A percentile compares a stretch with the other conserved stretches of the same genome.
These are phyloP conservation scores for Leptonema lineaticorne DNA, from an alignment of 1,140 invertebrate species.

Conservation along the genomic window DNA sequence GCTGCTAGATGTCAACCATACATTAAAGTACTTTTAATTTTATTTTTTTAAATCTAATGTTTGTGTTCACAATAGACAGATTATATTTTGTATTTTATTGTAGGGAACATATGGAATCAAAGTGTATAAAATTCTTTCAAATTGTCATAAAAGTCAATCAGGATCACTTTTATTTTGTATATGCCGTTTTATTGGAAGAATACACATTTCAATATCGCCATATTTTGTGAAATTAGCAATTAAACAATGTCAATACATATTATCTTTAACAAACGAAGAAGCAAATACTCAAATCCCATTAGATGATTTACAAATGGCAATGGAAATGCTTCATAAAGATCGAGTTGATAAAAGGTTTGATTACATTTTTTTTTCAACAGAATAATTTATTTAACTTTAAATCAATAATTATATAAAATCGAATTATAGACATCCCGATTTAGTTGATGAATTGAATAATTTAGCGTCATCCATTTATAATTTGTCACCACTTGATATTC, in stretches of 20 bases:
- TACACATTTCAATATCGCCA: conserved; percentile 47
- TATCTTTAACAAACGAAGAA: conserved; percentile 43
- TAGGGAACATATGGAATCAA: conserved; percentile 54
- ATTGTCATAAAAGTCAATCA: conserved; percentile 50
- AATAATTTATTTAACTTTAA: background rate
- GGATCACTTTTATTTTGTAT: conserved; percentile 52
- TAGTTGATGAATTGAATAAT: conserved; percentile 49
- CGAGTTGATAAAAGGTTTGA: conserved; percentile 49
- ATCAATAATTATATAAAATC: conserved; percentile 10
- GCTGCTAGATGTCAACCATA: conserved; percentile 57
- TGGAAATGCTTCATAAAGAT: conserved; percentile 51
- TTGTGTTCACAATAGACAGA: background rate
- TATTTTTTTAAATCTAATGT: background rate
- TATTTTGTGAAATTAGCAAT: conserved; percentile 50
- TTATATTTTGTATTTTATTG: conserved; percentile 35
- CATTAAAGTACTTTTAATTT: conserved; percentile 46
- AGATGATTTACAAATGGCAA: conserved; percentile 53
- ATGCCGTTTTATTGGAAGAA: conserved; percentile 50
- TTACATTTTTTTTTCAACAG: background rate
- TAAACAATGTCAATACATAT: conserved; percentile 47
- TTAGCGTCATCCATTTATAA: conserved; percentile 50
- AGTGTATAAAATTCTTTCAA: conserved; percentile 48
- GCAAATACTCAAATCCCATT: conserved; percentile 47
- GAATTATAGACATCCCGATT: conserved; percentile 45
- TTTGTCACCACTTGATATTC: conserved; percentile 51